Conservation (phyloP, 2,888 invertebrate species). For the Nephrocerus scutellatus region DNA sequence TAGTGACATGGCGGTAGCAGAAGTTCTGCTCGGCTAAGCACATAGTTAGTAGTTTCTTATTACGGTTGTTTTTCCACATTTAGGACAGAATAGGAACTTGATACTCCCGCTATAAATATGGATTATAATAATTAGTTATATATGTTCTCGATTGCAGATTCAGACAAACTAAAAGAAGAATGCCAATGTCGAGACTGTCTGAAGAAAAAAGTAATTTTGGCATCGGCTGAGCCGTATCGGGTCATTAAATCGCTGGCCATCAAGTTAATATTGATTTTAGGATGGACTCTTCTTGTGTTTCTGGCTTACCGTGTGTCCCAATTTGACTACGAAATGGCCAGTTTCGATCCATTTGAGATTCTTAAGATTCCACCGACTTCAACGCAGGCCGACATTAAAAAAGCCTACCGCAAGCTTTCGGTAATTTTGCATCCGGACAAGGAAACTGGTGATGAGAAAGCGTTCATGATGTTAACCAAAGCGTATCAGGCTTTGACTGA, state of each 20-base stretch:
- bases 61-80: no score
- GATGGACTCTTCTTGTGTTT: slow-evolving; percentile 75
- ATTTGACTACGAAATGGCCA: slow-evolving; percentile 96
- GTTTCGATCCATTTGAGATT: slow-evolving; percentile 98
- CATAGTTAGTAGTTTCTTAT: no score
- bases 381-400: slow-evolving; percentile 83
- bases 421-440: slow-evolving; percentile 95
- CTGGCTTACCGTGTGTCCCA: slow-evolving; percentile 89
- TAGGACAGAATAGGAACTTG: no score
- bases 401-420: slow-evolving; percentile 89
- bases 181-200: slow-evolving; percentile 88
- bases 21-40: no score
- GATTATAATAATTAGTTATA: neutral
- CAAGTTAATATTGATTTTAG: slow-evolving; percentile 68
- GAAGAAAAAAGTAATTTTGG: slow-evolving; percentile 73
- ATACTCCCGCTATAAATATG: no score
- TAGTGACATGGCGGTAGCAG: no score
- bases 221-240: slow-evolving; percentile 82
- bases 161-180: slow-evolving; percentile 64
- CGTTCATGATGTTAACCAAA: slow-evolving; percentile 96
- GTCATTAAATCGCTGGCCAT: slow-evolving; percentile 72
- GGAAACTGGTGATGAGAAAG: slow-evolving; percentile 92
- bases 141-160: slow-evolving; percentile 53
- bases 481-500: slow-evolving; percentile 89
- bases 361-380: slow-evolving; percentile 82